Conservation (phyloP, 2,113 vertebrate species). For the Ailurus styani region DNA sequence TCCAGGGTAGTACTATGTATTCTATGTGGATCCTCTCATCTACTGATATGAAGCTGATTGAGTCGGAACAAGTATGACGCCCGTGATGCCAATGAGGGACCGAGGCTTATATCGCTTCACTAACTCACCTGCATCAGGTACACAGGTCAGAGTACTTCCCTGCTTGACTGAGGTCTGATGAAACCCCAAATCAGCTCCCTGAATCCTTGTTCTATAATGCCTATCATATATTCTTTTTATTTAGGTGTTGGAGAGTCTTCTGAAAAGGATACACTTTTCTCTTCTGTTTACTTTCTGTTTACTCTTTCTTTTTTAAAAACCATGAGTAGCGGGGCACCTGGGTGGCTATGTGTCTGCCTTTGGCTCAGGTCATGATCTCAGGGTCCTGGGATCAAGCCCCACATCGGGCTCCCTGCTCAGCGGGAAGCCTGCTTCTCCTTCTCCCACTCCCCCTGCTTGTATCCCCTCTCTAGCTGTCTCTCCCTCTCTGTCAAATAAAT, state of each 20-base stretch:
- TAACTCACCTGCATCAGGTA: neutral
- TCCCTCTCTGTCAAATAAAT: no score
- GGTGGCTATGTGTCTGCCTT: no score
- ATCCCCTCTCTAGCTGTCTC: no score
- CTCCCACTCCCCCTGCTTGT: no score
- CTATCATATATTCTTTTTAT: neutral
- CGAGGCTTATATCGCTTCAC: neutral
- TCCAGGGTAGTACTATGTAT: neutral
- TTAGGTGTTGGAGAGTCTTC: neutral
- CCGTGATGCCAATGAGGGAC: neutral
- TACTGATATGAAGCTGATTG: neutral
- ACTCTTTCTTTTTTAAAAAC: no score
- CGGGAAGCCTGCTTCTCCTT: no score
- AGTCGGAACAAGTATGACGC: rapidly evolving
- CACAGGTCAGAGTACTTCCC: neutral
- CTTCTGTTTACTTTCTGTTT: no score
- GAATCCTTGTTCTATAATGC: neutral
- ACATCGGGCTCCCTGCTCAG: no score
- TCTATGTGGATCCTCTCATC: neutral
- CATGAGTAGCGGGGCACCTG: no score
- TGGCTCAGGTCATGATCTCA: no score
- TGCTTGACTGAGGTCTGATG: neutral
- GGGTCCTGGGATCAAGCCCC: no score
- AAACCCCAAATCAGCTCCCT: neutral
- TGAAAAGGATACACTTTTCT: neutral